Base-by-base conservation (phyloP, 2,797 vertebrate species). In the Anguilla anguilla region DNA sequence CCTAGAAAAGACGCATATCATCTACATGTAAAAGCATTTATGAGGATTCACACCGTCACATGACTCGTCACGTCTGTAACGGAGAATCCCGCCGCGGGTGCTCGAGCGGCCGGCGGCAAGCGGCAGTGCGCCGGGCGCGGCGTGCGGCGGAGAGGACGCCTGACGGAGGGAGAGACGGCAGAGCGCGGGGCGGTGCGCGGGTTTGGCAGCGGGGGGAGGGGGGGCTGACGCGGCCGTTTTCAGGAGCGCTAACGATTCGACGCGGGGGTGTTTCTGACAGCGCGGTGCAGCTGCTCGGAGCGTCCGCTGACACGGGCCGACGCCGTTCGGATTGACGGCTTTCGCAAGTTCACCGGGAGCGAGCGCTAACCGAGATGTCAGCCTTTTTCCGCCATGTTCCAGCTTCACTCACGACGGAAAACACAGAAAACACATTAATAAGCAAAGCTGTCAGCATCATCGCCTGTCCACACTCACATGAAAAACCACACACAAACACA, bases 201-300 rank as follows among this genome's bases (percentile, higher is more conserved):
- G 90, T 91, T 93, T 67, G 61, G 61, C 25, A 25, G 93, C 6
- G 93, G 89, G 87, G 90, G 87, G 90, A 87, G 91, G 49, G 64
- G n/a, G 51, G 25, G 86, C 79, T 72, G 43, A 81, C 77, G 11
- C 19, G 51, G 74, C 72, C 25, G 31, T 61, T 59, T 43, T 11
- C 92, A 90, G 91, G 90, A 90, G 91, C 25, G 69, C 94, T 95
- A 95, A 95, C 95, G 94, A 95, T 94, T 94, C 95, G 95, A 95
- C 94, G 91, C 88, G 89, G 93, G 89, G 91, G 89, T 91, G 93
- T 93, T 93, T 92, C 93, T 93, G 92, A 93, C 92, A 92, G 91
- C 94, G 90, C 90, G 85, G 91, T 92, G 92, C 94, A 94, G 95
- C 94, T 94, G 94, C 94, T 93, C 92, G 92, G 93, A 94, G 93